Percentiles rank a stretch among this genome's conserved stretches.
Conservation (phyloP, 1,140 invertebrate species). For the Coenobita brevimanus region DNA sequence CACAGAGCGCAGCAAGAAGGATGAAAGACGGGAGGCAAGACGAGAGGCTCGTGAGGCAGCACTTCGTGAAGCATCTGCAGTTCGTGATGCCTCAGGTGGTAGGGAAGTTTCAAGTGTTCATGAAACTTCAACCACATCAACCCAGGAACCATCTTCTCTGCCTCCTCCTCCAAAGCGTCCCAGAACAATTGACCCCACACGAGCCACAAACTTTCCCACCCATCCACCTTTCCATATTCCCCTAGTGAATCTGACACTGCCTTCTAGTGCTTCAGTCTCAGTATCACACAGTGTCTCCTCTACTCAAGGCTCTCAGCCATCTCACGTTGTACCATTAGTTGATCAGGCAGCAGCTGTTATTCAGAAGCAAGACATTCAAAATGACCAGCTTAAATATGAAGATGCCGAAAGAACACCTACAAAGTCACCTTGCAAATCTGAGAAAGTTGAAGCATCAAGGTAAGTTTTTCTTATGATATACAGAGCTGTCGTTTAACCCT, state of each 20-base stretch:
- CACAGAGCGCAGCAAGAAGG: constrained; percentile 61
- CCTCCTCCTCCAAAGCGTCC: constrained; percentile 36
- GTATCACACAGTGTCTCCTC: constrained; percentile 25
- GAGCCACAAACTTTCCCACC: constrained; percentile 16
- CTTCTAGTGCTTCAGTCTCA: constrained; percentile 23
- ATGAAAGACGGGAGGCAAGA: constrained; percentile 54
- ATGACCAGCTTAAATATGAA: constrained; percentile 39
- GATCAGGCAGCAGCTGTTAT: constrained; percentile 23
- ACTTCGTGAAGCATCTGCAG: constrained; percentile 49
- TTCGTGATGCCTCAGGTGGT: constrained; percentile 24
- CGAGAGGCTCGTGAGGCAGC: constrained; percentile 58
- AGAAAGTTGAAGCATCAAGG: constrained; percentile 42
- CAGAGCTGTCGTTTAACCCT: no score
- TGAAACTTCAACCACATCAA: constrained; percentile 30
- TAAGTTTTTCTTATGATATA: constrained; percentile 10
- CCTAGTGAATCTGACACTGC: constrained; percentile 41
- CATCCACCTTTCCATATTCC: constrained; percentile 55
- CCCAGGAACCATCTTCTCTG: constrained; percentile 23
- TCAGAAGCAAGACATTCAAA: constrained; percentile 23
- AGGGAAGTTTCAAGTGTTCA: not conserved
- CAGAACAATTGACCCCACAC: constrained; percentile 6
- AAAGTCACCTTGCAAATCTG: constrained; percentile 38
- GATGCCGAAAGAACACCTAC: not conserved
- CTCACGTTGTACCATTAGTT: constrained; percentile 6
- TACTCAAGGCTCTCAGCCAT: constrained; percentile 31